These are phyloP conservation scores for Eugnorisma glareosa DNA, from an alignment of 2,888 invertebrate species.

Conservation along the genomic window DNA sequence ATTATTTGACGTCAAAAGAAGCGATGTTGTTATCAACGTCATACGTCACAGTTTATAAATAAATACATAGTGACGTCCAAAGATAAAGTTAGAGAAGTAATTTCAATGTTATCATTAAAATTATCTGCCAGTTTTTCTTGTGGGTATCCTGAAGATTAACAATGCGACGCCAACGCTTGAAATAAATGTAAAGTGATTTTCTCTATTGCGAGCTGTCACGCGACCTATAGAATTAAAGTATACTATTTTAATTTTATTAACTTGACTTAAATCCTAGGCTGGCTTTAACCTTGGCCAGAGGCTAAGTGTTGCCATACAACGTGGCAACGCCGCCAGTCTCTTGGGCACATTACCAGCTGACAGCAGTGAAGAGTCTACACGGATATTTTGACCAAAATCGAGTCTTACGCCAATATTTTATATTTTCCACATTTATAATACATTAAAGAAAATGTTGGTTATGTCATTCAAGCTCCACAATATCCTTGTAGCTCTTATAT, in stretches of 20 bases:
- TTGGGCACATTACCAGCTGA: no score
- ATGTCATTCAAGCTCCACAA: not conserved
- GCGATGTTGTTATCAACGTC: not conserved
- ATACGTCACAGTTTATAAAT: constrained; percentile 1
- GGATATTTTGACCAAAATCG: not conserved
- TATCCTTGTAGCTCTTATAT: not conserved
- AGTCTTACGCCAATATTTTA: not conserved
- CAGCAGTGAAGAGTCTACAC: no score
- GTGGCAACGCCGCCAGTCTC: no score
- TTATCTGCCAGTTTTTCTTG: not conserved
- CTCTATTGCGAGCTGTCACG: not conserved
- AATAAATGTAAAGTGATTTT: not conserved
- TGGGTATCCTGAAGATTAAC: not conserved
- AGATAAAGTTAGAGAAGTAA: no score
- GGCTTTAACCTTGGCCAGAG: no score
- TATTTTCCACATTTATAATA: not conserved
- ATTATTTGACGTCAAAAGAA: constrained; percentile 2
- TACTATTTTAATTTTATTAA: not conserved
- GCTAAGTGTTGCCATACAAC: no score
- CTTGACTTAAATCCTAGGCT: not conserved
- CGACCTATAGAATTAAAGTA: not conserved
- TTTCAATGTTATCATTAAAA: not conserved
- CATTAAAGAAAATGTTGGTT: not conserved
- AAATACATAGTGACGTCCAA: not conserved
- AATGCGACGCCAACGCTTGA: no score